These are phyloP conservation scores for Alcedo quadribrachys DNA, from an alignment of 2,797 vertebrate species.

Conservation along the genomic window DNA sequence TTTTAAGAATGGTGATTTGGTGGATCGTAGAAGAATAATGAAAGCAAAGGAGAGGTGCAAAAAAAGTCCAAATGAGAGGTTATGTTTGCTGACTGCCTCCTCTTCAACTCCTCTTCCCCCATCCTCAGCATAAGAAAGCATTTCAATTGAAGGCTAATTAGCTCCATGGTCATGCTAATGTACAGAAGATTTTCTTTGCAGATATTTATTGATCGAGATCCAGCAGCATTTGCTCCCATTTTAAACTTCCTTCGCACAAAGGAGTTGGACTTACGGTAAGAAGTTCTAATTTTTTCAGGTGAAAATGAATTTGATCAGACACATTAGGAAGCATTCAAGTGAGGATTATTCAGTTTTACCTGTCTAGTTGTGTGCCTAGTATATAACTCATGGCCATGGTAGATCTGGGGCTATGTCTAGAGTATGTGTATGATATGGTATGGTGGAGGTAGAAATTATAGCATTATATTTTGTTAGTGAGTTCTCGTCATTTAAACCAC, in stretches of 20 bases:
- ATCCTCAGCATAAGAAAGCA: neutral
- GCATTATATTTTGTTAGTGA: neutral
- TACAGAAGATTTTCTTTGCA: slow-evolving; percentile 65
- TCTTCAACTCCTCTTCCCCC: neutral
- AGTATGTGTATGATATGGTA: rapidly evolving
- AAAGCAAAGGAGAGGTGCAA: neutral
- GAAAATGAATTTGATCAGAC: neutral
- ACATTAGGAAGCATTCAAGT: neutral
- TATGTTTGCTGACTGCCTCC: neutral
- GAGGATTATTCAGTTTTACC: neutral
- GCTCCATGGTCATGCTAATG: neutral
- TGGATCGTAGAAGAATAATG: neutral
- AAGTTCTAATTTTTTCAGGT: neutral
- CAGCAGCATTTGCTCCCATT: slow-evolving; percentile 97
- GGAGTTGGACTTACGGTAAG: slow-evolving; percentile 95
- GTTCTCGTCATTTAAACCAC: neutral
- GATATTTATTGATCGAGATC: slow-evolving; percentile 99
- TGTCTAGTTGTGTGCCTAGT: neutral
- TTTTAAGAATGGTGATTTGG: neutral
- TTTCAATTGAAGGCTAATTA: neutral
- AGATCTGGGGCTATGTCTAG: neutral
- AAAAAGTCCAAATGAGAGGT: neutral
- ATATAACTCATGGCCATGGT: neutral
- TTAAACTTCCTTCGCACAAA: slow-evolving; percentile 99
- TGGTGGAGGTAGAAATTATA: neutral